Conservation (phyloP, 2,113 vertebrate species). For the Hyperopisus bebe region DNA sequence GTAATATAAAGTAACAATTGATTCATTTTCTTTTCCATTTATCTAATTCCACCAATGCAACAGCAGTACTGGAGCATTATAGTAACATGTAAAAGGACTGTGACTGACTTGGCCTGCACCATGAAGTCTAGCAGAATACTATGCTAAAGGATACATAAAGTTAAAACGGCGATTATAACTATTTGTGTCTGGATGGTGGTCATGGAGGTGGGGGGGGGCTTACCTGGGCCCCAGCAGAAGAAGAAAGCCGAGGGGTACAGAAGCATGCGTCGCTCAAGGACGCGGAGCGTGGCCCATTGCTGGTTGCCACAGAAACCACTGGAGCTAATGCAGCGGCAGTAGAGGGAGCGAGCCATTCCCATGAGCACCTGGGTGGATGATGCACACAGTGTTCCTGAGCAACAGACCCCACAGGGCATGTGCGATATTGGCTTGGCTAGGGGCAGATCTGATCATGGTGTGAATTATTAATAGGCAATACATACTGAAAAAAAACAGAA, state of each 20-base stretch:
- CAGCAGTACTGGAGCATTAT: not conserved
- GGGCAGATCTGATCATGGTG: not conserved
- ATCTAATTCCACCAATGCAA: not conserved
- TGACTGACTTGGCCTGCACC: not conserved
- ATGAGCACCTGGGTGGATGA: slow-evolving; percentile 62
- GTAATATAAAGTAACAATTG: not conserved
- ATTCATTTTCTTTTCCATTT: not conserved
- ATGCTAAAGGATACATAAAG: not conserved
- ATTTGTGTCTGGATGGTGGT: too few species aligned
- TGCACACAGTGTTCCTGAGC: not conserved
- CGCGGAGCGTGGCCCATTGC: slow-evolving; percentile 70
- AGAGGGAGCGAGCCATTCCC: slow-evolving; percentile 57
- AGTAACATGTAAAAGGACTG: not conserved
- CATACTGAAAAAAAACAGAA: not conserved
- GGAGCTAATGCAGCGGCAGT: slow-evolving; percentile 68
- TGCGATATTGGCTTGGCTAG: not conserved
- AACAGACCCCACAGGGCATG: not conserved
- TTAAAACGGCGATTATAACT: slow-evolving; percentile 13
- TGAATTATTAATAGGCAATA: not conserved
- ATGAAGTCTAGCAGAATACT: not conserved
- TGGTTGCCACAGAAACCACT: slow-evolving; percentile 70
- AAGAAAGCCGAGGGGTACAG: slow-evolving; percentile 72
- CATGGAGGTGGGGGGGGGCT: not conserved
- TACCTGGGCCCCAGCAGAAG: slow-evolving; percentile 85
- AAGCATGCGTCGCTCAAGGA: slow-evolving; percentile 65